Evolutionary conservation across 2,888 invertebrate species (phyloP).

Genomic region (Lepidochrysops patricia): DNA sequence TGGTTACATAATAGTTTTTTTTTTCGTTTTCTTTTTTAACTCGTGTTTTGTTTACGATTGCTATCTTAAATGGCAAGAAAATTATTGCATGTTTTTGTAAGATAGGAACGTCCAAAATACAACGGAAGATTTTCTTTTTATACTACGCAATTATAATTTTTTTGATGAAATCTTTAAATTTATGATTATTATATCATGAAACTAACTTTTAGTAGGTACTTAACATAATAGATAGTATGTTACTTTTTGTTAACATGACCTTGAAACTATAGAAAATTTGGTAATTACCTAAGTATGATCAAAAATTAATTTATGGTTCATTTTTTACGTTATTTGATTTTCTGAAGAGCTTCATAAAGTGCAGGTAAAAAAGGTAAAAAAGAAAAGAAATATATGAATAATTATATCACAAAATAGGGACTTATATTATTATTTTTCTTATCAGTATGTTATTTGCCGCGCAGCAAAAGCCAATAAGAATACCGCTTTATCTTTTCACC

Average conservation of each 20-base stretch:
- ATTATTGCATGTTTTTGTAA: background rate
- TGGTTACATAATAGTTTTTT: slow-evolving; percentile 38
- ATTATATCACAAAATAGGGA: too few species aligned
- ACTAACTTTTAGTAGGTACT: too few species aligned
- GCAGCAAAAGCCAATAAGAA: slow-evolving; percentile 1
- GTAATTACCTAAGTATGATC: background rate
- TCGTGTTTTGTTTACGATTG: background rate
- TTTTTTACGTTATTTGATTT: too few species aligned
- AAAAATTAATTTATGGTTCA: too few species aligned
- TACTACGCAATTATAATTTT: background rate
- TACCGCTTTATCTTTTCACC: slow-evolving; percentile 22
- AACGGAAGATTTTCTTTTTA: background rate
- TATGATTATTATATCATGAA: too few species aligned
- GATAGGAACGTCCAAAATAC: background rate
- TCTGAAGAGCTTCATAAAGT: too few species aligned
- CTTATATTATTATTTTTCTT: background rate
- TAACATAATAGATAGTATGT: too few species aligned
- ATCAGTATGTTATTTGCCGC: background rate
- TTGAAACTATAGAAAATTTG: background rate
- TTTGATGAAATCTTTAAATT: too few species aligned
- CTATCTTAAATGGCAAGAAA: background rate
- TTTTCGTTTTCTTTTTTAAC: slow-evolving; percentile 18
- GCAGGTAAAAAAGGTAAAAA: too few species aligned
- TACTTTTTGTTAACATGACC: too few species aligned
- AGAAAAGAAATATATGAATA: too few species aligned